Evolutionary conservation across 2,113 vertebrate species (phyloP), one percentile per base, ranked within the genome.

Genomic region (Hoplias malabaricus): DNA sequence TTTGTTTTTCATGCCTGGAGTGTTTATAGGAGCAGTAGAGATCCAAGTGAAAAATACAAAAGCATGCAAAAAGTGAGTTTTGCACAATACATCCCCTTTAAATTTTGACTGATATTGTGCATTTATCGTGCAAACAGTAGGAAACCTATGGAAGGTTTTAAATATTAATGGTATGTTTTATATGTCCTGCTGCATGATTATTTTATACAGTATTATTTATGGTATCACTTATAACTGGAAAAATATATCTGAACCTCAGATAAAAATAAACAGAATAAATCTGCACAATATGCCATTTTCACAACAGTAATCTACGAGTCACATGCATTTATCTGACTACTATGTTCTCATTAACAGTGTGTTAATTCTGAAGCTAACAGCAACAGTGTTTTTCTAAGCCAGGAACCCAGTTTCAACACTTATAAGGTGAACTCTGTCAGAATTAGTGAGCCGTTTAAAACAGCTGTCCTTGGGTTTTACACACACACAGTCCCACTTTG

Each of bases 401-500:
- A 33, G 29, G 11, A 46, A 36, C 57, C 11, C 19, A 25, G 0
- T 46, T 13, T 12, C 38, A 25, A 38, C 42, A 42, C 21, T 68
- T 61, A 77, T 48, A n/a, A n/a, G 23, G 16, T 56, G 40, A 14
- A 40, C 5, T 63, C 23, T 36, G 21, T 50, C 34, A 25, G 11
- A 63, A 63, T 19, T 42, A 74, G 29, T 63, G 19, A 34, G 27
- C 19, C 72, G 53, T 50, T 67, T 69, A 19, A 66, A 80, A 75
- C 78, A 71, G 75, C 80, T 59, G 71, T 61, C 69, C 57, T 69
- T 31, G 50, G 77, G 56, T 80, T 75, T 79, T n/a, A 63, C 59
- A 50, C 38, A 50, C 38, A 59, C 9, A 16, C 50, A 43, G 38
- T 40, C 40, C 66, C 16, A 19, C 23, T 59, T 73, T 61, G 38